Percentiles rank a stretch among this genome's conserved stretches.
These are phyloP conservation scores for Papilio demoleus DNA, from an alignment of 2,888 invertebrate genomes.

Conservation along the genomic window DNA sequence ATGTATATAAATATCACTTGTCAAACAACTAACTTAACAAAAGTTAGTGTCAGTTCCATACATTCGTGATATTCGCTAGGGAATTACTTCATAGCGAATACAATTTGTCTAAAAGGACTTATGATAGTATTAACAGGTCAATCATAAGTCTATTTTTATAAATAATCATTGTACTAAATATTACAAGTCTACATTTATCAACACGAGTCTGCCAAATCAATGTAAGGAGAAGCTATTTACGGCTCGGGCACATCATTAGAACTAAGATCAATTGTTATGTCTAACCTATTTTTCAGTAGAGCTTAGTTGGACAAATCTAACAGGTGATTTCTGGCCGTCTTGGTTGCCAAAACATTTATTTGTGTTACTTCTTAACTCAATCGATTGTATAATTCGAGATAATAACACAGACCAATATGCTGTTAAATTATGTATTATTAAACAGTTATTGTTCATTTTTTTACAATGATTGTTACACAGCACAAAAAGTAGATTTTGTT, in stretches of 20 bases:
- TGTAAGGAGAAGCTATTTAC: not conserved
- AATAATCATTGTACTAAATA: too few relatives aligned
- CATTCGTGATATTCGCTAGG: too few relatives aligned
- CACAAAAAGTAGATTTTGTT: not conserved
- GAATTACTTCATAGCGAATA: too few relatives aligned
- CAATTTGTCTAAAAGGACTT: too few relatives aligned
- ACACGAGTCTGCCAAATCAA: not conserved
- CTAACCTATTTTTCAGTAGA: conserved; percentile 6
- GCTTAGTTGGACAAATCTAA: not conserved
- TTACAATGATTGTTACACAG: too few relatives aligned
- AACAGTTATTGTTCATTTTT: not conserved
- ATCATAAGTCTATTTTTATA: too few relatives aligned
- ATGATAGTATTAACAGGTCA: too few relatives aligned
- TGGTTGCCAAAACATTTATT: conserved; percentile 5
- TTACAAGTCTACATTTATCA: not conserved
- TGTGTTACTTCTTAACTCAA: not conserved
- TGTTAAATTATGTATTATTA: not conserved
- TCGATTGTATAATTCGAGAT: not conserved
- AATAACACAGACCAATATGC: not conserved
- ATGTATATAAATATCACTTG: too few relatives aligned
- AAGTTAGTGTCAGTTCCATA: too few relatives aligned
- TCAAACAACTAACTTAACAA: too few relatives aligned
- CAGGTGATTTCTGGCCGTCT: not conserved
- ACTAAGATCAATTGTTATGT: conserved; percentile 6
- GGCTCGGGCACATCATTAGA: conserved; percentile 9